These are phyloP conservation scores for Drosophila auraria DNA, from an alignment of 1,140 invertebrate genomes.

Conservation along the genomic window DNA sequence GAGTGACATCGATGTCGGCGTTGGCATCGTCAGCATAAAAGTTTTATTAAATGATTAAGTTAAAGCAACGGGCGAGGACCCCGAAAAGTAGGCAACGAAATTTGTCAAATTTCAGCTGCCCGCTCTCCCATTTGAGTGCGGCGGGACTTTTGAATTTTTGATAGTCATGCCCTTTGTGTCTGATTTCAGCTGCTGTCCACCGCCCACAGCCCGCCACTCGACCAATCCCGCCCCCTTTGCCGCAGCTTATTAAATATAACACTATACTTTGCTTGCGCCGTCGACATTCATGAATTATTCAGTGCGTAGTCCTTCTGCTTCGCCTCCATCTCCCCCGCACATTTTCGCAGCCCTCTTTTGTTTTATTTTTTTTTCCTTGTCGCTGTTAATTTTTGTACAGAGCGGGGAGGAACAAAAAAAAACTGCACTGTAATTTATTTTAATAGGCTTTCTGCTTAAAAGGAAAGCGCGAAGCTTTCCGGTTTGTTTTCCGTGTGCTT, in stretches of 20 bases:
- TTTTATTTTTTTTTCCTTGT: constrained; percentile 20
- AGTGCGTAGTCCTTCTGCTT: constrained; percentile 71
- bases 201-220: not conserved
- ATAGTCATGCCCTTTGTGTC: constrained; percentile 69
- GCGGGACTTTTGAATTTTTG: constrained; percentile 75
- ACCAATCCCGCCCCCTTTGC: constrained; percentile 5
- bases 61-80: constrained; percentile 57
- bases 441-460: constrained; percentile 69
- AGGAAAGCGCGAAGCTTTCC: constrained; percentile 52
- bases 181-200: constrained; percentile 38
- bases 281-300: constrained; percentile 78
- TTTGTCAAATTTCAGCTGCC: constrained; percentile 69
- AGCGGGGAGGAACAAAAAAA: constrained; percentile 27
- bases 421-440: constrained; percentile 80
- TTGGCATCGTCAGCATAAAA: constrained; percentile 73
- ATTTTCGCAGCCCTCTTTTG: constrained; percentile 57
- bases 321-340: constrained; percentile 13
- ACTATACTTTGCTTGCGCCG: constrained; percentile 55
- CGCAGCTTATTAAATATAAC: constrained; percentile 78
- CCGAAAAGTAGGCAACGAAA: constrained; percentile 65
- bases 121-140: constrained; percentile 7
- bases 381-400: constrained; percentile 69
- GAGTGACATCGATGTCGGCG: constrained; percentile 38
- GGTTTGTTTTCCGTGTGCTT: constrained; percentile 35
- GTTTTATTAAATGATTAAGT: constrained; percentile 82